These are phyloP conservation scores for Steromphala cineraria DNA, from an alignment of 2,888 invertebrate species.

Conservation along the genomic window DNA sequence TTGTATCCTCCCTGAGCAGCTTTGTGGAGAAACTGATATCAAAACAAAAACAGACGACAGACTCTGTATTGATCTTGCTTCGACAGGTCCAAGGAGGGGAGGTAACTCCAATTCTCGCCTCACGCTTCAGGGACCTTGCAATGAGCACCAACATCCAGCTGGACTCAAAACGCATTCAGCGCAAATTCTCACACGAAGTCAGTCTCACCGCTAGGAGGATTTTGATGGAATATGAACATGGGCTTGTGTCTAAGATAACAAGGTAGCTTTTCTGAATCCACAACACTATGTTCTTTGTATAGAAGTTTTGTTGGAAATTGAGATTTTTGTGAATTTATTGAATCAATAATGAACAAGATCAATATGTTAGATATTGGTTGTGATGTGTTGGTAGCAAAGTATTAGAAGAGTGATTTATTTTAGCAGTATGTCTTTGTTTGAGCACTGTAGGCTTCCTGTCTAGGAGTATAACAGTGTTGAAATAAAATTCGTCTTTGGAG, in stretches of 20 bases:
- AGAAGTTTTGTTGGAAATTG: no score
- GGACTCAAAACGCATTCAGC: slow-evolving; percentile 34
- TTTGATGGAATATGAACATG: slow-evolving; percentile 22
- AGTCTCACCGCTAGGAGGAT: slow-evolving; percentile 30
- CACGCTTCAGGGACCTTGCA: slow-evolving; percentile 30
- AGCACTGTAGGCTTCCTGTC: no score
- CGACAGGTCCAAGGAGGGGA: background rate
- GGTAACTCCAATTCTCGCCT: slow-evolving; percentile 17
- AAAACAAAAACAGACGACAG: background rate
- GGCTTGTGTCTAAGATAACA: background rate
- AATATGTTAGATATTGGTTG: no score
- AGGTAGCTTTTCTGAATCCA: background rate
- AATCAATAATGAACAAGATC: no score
- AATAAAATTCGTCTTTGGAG: no score
- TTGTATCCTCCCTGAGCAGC: background rate
- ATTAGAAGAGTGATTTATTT: no score
- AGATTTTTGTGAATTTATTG: no score
- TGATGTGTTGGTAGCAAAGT: no score
- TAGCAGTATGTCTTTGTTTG: no score
- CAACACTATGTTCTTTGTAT: no score
- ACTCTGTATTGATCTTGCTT: slow-evolving; percentile 20
- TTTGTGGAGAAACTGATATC: background rate
- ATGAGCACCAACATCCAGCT: slow-evolving; percentile 37
- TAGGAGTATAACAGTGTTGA: no score
- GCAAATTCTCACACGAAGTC: slow-evolving; percentile 37